Conservation (phyloP, 1,140 invertebrate species). For the Rhizoglyphus robini region DNA sequence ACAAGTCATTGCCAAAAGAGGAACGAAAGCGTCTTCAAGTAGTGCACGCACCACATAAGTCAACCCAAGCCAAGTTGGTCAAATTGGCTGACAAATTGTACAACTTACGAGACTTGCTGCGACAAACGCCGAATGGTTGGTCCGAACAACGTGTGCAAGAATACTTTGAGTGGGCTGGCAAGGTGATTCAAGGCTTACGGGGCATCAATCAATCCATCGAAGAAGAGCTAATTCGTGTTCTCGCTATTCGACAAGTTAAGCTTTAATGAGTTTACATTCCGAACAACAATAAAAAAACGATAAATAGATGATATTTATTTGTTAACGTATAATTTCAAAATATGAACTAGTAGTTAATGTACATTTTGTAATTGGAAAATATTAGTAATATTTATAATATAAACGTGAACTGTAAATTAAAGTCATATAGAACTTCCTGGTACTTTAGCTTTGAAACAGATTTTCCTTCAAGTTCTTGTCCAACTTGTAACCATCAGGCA, state of each 20-base stretch:
- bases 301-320: no score
- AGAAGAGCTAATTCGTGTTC: conserved; percentile 43
- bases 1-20: conserved; percentile 51
- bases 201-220: conserved; percentile 53
- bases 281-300: no score
- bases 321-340: no score
- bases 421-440: no score
- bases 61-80: conserved; percentile 56
- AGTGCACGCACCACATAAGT: conserved; percentile 43
- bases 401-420: no score
- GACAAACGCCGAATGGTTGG: conserved; percentile 50
- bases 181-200: conserved; percentile 51
- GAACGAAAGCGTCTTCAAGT: conserved; percentile 58
- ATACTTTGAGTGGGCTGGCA: conserved; percentile 57
- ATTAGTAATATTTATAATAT: no score
- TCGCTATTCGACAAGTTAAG: background rate
- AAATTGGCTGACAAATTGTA: conserved; percentile 74
- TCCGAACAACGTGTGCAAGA: conserved; percentile 42
- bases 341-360: no score
- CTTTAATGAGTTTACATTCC: no score
- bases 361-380: no score
- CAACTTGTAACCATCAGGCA: conserved; percentile 35
- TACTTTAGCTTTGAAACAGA: background rate
- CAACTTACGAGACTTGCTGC: conserved; percentile 59
- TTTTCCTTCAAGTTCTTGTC: conserved; percentile 18